Conservation (phyloP, 2,888 invertebrate genomes). For the Amaurobius ferox region DNA sequence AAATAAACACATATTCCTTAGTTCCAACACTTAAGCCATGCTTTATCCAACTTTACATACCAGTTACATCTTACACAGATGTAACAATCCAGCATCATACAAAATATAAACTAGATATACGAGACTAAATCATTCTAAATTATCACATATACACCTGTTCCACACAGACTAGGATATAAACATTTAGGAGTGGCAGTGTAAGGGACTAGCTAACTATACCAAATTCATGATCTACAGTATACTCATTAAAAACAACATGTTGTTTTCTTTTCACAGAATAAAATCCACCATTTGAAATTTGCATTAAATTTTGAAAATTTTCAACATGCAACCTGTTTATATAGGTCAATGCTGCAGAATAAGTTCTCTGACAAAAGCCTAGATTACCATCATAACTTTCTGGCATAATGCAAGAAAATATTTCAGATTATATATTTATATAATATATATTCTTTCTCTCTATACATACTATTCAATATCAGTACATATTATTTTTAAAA, state of each 20-base stretch:
- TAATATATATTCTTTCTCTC: constrained; percentile 37
- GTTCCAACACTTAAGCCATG: constrained; percentile 43
- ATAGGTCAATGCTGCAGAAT: constrained; percentile 15
- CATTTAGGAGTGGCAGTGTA: constrained; percentile 68
- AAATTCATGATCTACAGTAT: constrained; percentile 47
- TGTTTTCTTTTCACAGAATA: neutral
- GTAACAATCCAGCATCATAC: constrained; percentile 36
- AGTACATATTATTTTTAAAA: constrained; percentile 35
- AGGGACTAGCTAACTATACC: constrained; percentile 66
- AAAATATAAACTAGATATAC: constrained; percentile 43
- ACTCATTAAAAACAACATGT: constrained; percentile 33
- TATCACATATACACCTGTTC: constrained; percentile 66
- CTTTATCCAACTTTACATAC: constrained; percentile 7
- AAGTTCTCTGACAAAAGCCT: constrained; percentile 49
- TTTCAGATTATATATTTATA: constrained; percentile 49
- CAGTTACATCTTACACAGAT: constrained; percentile 32
- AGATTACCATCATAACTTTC: constrained; percentile 46
- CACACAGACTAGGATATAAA: constrained; percentile 71
- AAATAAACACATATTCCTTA: constrained; percentile 12
- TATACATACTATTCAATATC: constrained; percentile 45
- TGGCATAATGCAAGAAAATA: constrained; percentile 51
- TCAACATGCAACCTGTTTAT: constrained; percentile 37
- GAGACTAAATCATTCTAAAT: constrained; percentile 38
- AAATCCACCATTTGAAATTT: constrained; percentile 5
- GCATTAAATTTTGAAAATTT: constrained; percentile 42